Percentiles rank a stretch among this genome's conserved stretches.
phyloP scores from a whole-genome alignment of 2,888 invertebrate genomes.

The Epistrophe eligans region DNA sequence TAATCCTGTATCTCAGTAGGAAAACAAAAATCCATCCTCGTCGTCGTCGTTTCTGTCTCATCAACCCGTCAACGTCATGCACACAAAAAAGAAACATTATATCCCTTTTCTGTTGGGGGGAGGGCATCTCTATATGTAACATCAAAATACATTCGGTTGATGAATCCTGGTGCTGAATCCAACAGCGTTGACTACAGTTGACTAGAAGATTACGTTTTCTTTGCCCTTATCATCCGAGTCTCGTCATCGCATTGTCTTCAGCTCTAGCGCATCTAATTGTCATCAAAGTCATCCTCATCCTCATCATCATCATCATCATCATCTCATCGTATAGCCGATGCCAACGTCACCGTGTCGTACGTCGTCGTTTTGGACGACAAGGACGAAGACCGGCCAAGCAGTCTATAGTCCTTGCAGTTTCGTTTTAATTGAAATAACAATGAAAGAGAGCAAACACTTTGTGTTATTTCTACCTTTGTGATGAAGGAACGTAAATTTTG shows the following conservation, averaged over 20 bases:
- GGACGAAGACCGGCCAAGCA: neutral
- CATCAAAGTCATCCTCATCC: conserved; percentile 50
- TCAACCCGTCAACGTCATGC: neutral
- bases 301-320: conserved; percentile 46
- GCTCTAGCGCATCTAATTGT: conserved; percentile 33
- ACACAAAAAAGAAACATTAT: conserved; percentile 25
- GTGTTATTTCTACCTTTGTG: conserved; percentile 73
- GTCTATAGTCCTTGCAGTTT: conserved; percentile 55
- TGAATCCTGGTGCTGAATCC: conserved; percentile 33
- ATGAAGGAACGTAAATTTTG: conserved; percentile 71
- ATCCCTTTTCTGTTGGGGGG: conserved; percentile 15
- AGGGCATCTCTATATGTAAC: conserved; percentile 1
- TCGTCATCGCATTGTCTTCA: conserved; percentile 42
- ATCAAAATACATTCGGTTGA: conserved; percentile 49
- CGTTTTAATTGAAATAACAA: conserved; percentile 76
- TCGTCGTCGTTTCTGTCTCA: too few relatives aligned
- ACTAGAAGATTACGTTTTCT: conserved; percentile 62
- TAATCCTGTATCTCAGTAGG: conserved; percentile 11
- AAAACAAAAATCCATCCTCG: conserved; percentile 44
- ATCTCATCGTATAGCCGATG: conserved; percentile 12
- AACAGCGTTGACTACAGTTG: conserved; percentile 39
- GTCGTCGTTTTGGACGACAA: neutral
- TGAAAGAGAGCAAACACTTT: conserved; percentile 74
- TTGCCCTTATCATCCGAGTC: conserved; percentile 43
- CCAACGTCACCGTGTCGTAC: neutral